Percentiles rank a stretch among this genome's conserved stretches.
Evolutionary conservation across 2,113 vertebrate species (phyloP).

Genomic region (Ctenodactylus gundi): DNA sequence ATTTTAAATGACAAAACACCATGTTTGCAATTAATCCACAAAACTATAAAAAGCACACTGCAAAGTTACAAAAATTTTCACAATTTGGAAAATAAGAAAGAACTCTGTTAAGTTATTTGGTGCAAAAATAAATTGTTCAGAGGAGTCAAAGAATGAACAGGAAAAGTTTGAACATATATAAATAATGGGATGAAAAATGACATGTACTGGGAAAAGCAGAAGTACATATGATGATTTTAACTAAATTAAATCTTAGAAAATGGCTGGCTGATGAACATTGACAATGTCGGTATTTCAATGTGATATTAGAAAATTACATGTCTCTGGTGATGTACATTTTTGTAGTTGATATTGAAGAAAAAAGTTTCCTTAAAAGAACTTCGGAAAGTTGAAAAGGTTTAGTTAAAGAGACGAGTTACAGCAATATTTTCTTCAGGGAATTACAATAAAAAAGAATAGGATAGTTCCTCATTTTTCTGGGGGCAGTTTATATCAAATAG

Average conservation of each 20-base stretch:
- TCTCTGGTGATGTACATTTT: not conserved
- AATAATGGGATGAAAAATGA: not conserved
- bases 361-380: not conserved
- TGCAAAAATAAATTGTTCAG: not conserved
- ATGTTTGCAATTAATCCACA: not conserved
- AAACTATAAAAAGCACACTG: not conserved
- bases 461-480: not conserved
- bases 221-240: not conserved
- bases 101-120: not conserved
- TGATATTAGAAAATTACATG: not conserved
- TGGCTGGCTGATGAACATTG: not conserved
- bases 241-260: constrained; percentile 1
- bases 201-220: not conserved
- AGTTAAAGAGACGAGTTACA: not conserved
- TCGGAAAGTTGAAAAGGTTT: not conserved
- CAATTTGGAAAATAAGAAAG: not conserved
- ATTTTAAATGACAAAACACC: not conserved
- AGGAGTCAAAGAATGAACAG: not conserved
- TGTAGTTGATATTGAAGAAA: not conserved
- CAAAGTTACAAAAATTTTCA: not conserved
- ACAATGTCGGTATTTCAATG: not conserved
- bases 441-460: not conserved
- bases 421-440: not conserved
- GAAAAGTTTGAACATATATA: not conserved
- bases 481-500: not conserved